Evolutionary conservation across 2,888 invertebrate species (phyloP), one percentile per base, ranked within the genome.

Genomic region (Octonoba sinensis): DNA sequence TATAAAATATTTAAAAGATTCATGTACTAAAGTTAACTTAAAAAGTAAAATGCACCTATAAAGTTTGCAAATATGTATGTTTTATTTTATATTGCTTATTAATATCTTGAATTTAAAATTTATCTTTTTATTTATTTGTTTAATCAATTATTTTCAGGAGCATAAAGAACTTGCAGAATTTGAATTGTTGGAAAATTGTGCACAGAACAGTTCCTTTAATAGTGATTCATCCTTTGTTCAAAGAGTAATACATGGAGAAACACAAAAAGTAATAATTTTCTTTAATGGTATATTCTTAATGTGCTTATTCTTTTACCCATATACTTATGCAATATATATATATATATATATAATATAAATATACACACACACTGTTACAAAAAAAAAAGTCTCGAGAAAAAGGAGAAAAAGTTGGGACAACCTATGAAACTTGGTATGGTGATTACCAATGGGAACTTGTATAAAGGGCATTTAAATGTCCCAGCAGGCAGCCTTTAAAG

Each of bases 161-260:
- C 54, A 22, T 44, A 60, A 72, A 60, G 83, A 83, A 56, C 75
- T 83, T 59, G 79, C 70, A 51, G 79, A 79, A 24, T 83, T 83
- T 75, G 83, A 83, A 67, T 72, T 79, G 56, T 36, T 83, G 18
- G 83, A 83, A 60, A 71, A 66, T 36, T 70, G 59, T 71, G 77
- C 75, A 44, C 73, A 79, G 18, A 79, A 83, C 27, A 79, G 70
- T 71, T 83, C 83, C 20, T 78, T 83, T 22, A 83, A 78, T 54
- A 83, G 83, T 65, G 83, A 83, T 44, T 83, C 83, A 49, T 83
- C 83, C 15, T 22, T 79, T 73, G 79, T 72, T 12, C 79, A 79
- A 64, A 51, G 62, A 20, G 62, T 73, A 1, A 49, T 73, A 15
- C 60, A 67, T 27, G 73, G 73, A 20, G 56, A 67, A n/a, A 36